A percentile compares a stretch with the other conserved stretches of the same genome.
Evolutionary conservation across 1,140 invertebrate genomes (phyloP).

Genomic region (Camponotus floridanus): DNA sequence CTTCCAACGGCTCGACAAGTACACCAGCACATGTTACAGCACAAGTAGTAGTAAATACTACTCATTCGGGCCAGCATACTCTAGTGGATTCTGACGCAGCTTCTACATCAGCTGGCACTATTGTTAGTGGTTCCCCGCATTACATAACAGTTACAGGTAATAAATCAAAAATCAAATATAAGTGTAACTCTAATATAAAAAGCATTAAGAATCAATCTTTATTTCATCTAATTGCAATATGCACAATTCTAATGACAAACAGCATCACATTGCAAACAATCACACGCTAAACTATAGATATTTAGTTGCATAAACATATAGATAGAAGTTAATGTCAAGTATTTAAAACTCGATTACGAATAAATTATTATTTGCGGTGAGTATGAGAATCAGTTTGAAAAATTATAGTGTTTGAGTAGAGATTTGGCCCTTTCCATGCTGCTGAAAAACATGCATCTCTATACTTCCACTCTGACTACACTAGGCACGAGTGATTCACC

Average conservation of each 20-base stretch:
- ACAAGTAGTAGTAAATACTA: constrained; percentile 86
- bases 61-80: constrained; percentile 83
- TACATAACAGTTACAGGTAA: constrained; percentile 87
- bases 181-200: constrained; percentile 15
- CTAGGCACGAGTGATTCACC: constrained; percentile 85
- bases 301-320: background rate
- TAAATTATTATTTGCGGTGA: constrained; percentile 63
- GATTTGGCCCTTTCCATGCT: constrained; percentile 77
- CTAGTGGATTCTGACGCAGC: constrained; percentile 84
- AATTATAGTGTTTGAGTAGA: constrained; percentile 79
- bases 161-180: background rate
- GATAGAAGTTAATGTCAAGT: constrained; percentile 25
- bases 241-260: constrained; percentile 8
- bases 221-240: constrained; percentile 29
- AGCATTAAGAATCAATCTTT: constrained; percentile 1
- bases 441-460: constrained; percentile 82
- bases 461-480: constrained; percentile 80
- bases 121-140: constrained; percentile 85
- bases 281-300: constrained; percentile 9
- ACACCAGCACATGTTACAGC: constrained; percentile 85
- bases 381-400: constrained; percentile 74
- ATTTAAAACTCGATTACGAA: constrained; percentile 44
- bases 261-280: background rate
- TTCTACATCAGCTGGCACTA: constrained; percentile 83
- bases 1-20: constrained; percentile 85